These are phyloP conservation scores for Chrysocyon brachyurus DNA, from an alignment of 2,797 vertebrate genomes.

Conservation along the genomic window DNA sequence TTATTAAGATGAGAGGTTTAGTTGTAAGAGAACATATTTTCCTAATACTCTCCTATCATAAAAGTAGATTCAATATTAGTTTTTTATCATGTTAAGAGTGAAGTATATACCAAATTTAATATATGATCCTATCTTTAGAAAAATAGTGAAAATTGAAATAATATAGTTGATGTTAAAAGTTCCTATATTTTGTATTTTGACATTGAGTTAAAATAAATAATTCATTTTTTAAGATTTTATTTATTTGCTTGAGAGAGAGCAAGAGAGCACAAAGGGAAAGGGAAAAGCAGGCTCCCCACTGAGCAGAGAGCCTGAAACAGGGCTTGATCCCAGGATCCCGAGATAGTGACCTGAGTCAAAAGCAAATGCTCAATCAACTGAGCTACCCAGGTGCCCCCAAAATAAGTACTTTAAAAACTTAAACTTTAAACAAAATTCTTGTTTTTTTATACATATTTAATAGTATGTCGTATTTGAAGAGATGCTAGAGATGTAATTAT, in stretches of 20 bases:
- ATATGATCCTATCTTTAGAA: background rate
- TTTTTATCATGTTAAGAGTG: constrained; percentile 53
- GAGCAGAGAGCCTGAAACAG: background rate
- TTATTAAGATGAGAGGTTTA: constrained; percentile 58
- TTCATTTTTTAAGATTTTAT: background rate
- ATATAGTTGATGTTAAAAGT: background rate
- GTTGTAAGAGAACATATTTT: constrained; percentile 44
- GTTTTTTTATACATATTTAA: background rate
- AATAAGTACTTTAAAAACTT: background rate
- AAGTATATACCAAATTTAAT: constrained; percentile 23
- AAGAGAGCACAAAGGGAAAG: background rate
- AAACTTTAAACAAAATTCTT: background rate
- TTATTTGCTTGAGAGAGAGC: background rate
- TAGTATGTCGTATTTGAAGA: background rate
- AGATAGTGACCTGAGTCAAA: background rate
- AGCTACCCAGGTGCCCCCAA: background rate
- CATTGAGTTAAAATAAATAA: background rate
- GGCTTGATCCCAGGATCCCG: background rate
- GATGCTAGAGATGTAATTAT: background rate
- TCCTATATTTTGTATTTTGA: background rate
- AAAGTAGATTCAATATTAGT: constrained; percentile 27
- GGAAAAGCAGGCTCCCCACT: background rate
- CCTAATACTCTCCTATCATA: background rate
- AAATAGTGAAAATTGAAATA: background rate
- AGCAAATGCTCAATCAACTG: background rate